These are phyloP conservation scores for Trichogramma evanescens DNA, from an alignment of 2,888 invertebrate species.

Conservation along the genomic window DNA sequence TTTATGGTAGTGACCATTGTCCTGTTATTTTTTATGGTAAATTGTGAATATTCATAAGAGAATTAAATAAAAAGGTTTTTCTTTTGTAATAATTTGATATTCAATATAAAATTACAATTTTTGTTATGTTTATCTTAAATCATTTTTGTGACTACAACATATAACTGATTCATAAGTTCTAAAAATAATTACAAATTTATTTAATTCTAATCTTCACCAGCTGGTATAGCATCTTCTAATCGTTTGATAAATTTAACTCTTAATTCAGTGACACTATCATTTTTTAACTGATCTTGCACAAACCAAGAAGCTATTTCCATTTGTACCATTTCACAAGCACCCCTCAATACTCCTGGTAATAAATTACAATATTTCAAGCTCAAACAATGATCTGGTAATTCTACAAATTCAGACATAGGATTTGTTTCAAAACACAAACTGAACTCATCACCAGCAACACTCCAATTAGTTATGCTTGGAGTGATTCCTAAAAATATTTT, in stretches of 20 bases:
- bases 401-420: constrained; percentile 95
- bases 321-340: constrained; percentile 98
- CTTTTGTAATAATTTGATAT: background rate
- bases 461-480: constrained; percentile 92
- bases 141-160: constrained; percentile 8
- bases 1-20: constrained; percentile 94
- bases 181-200: background rate
- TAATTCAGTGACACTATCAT: constrained; percentile 88
- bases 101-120: constrained; percentile 2
- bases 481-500: constrained; percentile 68
- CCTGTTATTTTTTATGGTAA: constrained; percentile 68
- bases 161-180: constrained; percentile 3
- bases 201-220: constrained; percentile 82
- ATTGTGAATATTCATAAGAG: constrained; percentile 14
- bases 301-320: constrained; percentile 93
- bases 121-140: constrained; percentile 2
- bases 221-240: constrained; percentile 95
- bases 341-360: constrained; percentile 84
- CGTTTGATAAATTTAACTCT: constrained; percentile 89
- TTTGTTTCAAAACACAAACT: constrained; percentile 91
- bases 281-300: constrained; percentile 90
- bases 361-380: constrained; percentile 87
- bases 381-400: constrained; percentile 77
- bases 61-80: constrained; percentile 7
- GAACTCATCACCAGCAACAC: constrained; percentile 90